phyloP scores from a whole-genome alignment of 2,113 vertebrate species.

The Cichladusa arquata region DNA sequence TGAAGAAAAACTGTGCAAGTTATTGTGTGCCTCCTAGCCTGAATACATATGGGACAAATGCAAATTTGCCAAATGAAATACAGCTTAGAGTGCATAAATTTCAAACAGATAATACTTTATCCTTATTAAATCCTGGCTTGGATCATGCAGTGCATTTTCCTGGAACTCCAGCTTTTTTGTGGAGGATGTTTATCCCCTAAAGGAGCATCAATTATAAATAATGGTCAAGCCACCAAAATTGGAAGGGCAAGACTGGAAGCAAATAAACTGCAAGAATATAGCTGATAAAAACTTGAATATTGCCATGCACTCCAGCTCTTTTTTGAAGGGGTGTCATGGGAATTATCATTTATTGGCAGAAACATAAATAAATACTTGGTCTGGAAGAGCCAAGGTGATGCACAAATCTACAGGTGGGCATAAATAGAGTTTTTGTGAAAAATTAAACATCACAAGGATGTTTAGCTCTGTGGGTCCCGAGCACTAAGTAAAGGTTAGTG shows the following conservation, averaged over 20 bases:
- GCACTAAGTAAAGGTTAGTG: neutral
- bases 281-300: slow-evolving; percentile 29
- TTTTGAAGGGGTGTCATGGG: neutral
- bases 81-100: slow-evolving; percentile 61
- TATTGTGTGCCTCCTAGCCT: slow-evolving; percentile 64
- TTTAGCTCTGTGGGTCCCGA: neutral
- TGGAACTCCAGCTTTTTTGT: slow-evolving; percentile 29
- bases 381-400: neutral
- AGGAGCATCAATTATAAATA: slow-evolving; percentile 62
- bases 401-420: neutral
- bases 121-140: slow-evolving; percentile 64
- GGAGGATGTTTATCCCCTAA: slow-evolving; percentile 12
- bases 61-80: slow-evolving; percentile 70
- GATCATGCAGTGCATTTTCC: slow-evolving; percentile 15
- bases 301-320: neutral
- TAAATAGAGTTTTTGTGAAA: neutral
- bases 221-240: slow-evolving; percentile 17
- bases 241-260: neutral
- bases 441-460: neutral
- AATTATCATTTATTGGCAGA: neutral
- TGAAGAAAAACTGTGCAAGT: slow-evolving; percentile 44
- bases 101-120: slow-evolving; percentile 57
- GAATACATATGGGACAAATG: slow-evolving; percentile 65
- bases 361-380: neutral
- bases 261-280: slow-evolving; percentile 28